phyloP scores from a whole-genome alignment of 2,797 vertebrate species.

The Karalla daura region DNA sequence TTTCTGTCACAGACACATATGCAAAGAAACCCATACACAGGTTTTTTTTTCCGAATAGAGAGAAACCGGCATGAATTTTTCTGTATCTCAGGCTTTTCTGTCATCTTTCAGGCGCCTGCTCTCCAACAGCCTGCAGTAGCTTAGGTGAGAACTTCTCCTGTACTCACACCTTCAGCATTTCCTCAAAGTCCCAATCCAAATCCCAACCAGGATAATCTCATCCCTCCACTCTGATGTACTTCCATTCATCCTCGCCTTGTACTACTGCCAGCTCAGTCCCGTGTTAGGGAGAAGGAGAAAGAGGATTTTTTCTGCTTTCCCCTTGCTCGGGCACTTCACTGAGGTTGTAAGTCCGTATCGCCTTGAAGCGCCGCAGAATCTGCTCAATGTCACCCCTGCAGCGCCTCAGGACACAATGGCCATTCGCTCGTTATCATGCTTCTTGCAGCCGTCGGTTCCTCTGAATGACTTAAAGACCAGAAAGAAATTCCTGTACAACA shows the following conservation, averaged over 20 bases:
- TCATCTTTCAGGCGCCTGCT: constrained; percentile 36
- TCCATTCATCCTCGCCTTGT: constrained; percentile 79
- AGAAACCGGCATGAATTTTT: constrained; percentile 14
- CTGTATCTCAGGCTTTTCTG: constrained; percentile 40
- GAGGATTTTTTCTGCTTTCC: constrained; percentile 76
- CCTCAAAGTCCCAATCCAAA: constrained; percentile 77
- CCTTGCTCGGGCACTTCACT: constrained; percentile 71
- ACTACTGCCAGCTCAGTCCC: constrained; percentile 78
- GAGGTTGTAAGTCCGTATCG: constrained; percentile 72
- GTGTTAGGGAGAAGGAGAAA: constrained; percentile 73
- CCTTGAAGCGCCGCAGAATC: constrained; percentile 51
- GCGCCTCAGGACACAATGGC: constrained; percentile 55
- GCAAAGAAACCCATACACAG: neutral
- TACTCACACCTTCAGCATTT: constrained; percentile 77
- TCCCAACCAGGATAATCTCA: constrained; percentile 80
- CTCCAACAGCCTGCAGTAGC: constrained; percentile 46
- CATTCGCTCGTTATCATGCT: constrained; percentile 54
- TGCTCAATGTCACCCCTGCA: constrained; percentile 67
- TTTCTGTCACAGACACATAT: neutral
- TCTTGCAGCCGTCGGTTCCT: constrained; percentile 53
- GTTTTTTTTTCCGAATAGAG: constrained; percentile 2
- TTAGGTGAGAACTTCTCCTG: constrained; percentile 75
- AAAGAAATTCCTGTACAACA: constrained; percentile 29
- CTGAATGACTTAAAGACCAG: constrained; percentile 40
- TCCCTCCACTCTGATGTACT: constrained; percentile 80